A percentile compares a stretch with the other conserved stretches of the same genome.
Conservation (phyloP, 2,888 invertebrate genomes). For the Laothoe populi region DNA sequence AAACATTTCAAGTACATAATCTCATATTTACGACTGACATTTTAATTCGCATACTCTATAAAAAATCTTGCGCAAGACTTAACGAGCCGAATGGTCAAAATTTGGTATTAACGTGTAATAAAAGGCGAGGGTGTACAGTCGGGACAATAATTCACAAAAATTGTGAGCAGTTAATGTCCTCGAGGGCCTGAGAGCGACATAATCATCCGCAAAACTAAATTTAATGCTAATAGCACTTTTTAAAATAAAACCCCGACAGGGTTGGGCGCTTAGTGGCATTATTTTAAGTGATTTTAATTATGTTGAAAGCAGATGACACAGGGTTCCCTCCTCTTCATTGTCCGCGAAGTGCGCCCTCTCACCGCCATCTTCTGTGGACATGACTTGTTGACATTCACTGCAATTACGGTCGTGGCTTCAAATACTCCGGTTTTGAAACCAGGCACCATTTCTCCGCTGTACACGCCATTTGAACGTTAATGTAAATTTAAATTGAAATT, state of each 20-base stretch:
- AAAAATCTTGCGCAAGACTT: constrained; percentile 51
- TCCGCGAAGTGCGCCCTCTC: constrained; percentile 50
- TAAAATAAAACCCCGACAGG: constrained; percentile 79
- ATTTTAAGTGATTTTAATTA: constrained; percentile 85
- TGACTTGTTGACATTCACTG: constrained; percentile 53
- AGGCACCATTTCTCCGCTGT: background rate
- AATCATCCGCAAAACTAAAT: constrained; percentile 83
- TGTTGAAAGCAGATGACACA: constrained; percentile 84
- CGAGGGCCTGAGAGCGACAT: constrained; percentile 77
- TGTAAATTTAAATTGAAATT: too few relatives aligned
- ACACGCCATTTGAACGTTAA: too few relatives aligned
- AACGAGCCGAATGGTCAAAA: constrained; percentile 65
- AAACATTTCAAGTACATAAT: background rate
- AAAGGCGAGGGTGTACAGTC: constrained; percentile 71
- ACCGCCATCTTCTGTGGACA: constrained; percentile 50
- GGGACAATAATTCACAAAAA: constrained; percentile 82
- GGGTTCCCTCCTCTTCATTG: constrained; percentile 82
- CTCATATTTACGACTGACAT: background rate
- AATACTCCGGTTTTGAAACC: background rate
- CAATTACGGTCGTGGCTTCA: constrained; percentile 7
- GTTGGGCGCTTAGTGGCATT: constrained; percentile 79
- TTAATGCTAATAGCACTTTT: constrained; percentile 84
- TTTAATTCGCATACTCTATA: constrained; percentile 30
- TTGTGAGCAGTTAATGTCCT: constrained; percentile 77
- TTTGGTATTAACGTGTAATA: constrained; percentile 74